These are phyloP conservation scores for Otus sunia DNA, from an alignment of 2,113 vertebrate species.

Conservation along the genomic window DNA sequence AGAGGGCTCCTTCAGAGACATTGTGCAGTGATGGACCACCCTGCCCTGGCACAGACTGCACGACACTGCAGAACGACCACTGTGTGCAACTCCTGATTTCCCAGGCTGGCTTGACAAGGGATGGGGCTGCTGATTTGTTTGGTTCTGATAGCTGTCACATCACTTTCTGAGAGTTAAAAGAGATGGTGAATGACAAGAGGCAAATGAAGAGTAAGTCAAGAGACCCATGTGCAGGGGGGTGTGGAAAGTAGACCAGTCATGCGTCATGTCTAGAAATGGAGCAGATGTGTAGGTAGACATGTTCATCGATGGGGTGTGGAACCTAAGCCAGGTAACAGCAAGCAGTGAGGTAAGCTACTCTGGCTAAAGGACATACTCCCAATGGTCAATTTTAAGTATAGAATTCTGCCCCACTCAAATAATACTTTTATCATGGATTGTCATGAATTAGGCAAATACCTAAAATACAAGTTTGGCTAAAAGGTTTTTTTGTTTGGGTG, in stretches of 20 bases:
- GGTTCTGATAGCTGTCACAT: neutral
- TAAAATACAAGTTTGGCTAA: neutral
- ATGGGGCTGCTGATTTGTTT: neutral
- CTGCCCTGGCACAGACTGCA: rapidly evolving
- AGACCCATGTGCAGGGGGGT: rapidly evolving
- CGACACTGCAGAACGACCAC: rapidly evolving
- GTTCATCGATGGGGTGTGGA: rapidly evolving
- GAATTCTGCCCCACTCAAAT: neutral
- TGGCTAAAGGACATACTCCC: neutral
- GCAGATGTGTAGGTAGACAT: neutral
- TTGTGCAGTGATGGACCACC: rapidly evolving
- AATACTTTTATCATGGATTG: neutral
- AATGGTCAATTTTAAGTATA: neutral
- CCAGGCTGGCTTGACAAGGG: neutral
- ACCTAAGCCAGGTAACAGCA: neutral
- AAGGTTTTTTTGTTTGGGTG: neutral
- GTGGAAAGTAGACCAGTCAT: neutral
- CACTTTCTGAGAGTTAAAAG: neutral
- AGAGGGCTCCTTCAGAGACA: neutral
- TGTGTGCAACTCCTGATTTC: rapidly evolving
- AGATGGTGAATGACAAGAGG: neutral
- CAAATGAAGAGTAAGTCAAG: neutral
- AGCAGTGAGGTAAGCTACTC: neutral
- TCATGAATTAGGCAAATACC: neutral
- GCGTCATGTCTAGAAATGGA: rapidly evolving